A percentile compares a stretch with the other conserved stretches of the same genome.
Evolutionary conservation across 2,797 vertebrate genomes (phyloP).

Genomic region (Syngnathus rostellatus): DNA sequence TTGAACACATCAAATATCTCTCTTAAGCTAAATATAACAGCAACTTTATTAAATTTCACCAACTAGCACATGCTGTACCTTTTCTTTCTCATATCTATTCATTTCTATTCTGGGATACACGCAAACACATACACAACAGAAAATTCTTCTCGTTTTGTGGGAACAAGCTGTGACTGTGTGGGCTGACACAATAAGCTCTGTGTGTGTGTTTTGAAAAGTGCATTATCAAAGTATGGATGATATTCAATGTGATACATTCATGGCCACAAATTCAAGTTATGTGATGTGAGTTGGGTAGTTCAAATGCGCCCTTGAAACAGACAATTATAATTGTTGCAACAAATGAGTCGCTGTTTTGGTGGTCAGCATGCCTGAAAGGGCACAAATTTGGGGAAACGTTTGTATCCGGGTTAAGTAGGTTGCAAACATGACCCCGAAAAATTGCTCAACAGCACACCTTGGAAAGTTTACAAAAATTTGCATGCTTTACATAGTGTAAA

Average conservation of each 20-base stretch:
- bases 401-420: too few species aligned
- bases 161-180: conserved; percentile 2
- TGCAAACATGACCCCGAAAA: too few species aligned
- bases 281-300: background rate
- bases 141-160: background rate
- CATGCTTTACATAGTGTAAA: too few species aligned
- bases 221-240: background rate
- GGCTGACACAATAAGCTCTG: background rate
- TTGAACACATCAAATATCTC: background rate
- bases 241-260: background rate
- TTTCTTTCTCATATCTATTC: background rate
- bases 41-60: background rate
- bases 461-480: too few species aligned
- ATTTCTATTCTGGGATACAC: background rate
- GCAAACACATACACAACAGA: background rate
- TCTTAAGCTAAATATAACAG: background rate
- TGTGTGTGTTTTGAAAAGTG: background rate
- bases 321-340: background rate
- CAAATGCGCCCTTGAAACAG: background rate
- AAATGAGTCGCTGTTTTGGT: background rate
- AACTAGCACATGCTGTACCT: background rate
- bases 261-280: background rate
- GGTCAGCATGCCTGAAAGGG: too few species aligned
- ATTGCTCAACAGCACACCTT: too few species aligned
- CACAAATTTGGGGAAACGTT: too few species aligned